Evolutionary conservation across 2,888 invertebrate species (phyloP), one percentile per base, ranked within the genome.

Genomic region (Phlogophora meticulosa): DNA sequence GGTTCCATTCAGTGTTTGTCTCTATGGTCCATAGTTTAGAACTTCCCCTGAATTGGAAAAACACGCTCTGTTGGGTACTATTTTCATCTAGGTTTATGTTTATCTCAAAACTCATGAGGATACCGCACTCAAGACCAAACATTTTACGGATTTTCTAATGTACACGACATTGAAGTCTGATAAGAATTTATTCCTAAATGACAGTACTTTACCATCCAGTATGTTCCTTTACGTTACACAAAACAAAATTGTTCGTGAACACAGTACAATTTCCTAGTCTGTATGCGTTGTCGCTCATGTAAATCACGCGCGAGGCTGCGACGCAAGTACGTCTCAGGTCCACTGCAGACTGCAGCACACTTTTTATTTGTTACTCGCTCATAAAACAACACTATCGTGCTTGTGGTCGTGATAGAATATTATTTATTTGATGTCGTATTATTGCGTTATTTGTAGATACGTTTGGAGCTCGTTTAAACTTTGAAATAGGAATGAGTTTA

Each of bases 241-340:
- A 72, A 76, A 74, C 70, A 78, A 66, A 60, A 61, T 68, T 69
- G 57, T 57, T 46, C 58, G 51, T 55, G 65, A 48, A 38, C 55
- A 52, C 59, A 52, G 42, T 53, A 76, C 84, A 83, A 85, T 85
- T 86, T 84, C 74, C 71, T 68, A 83, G 84, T 87, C 82, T 70
- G 48, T 57, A 52, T 85, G 81, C 84, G 83, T 86, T 87, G 87
- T 88, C 83, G 82, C 79, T 87, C 78, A 82, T 87, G 87, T 90
- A 91, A 90, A 90, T 91, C 90, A 90, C 88, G 72, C 64, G 73
- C 68, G 66, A 68, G 75, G 81, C 76, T 84, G 84, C 82, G 81
- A 80, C 60, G 61, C 76, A 63, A 79, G 78, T 76, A 67, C 40
- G 74, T 64, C 78, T 75, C 60, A 53, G 69, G 72, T 78, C 76